phyloP scores from a whole-genome alignment of 2,113 vertebrate genomes.

The Shinisaurus crocodilurus region DNA sequence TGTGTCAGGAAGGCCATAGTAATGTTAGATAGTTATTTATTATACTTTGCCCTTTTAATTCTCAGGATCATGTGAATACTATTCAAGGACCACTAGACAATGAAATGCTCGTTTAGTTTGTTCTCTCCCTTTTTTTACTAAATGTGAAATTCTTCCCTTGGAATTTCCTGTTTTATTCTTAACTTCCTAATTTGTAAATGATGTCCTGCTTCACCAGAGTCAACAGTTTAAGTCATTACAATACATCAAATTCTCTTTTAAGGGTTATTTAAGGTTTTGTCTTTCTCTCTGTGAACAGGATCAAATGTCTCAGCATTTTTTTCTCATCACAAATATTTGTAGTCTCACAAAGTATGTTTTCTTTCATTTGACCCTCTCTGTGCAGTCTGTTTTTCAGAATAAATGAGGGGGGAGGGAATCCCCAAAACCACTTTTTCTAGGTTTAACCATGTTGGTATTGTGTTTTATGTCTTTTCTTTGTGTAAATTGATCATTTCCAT shows the following conservation, averaged over 20 bases:
- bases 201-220: constrained; percentile 52
- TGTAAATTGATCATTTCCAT: neutral
- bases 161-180: constrained; percentile 76
- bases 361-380: constrained; percentile 24
- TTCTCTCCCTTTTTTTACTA: constrained; percentile 67
- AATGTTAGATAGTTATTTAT: neutral
- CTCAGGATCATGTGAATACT: neutral
- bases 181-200: constrained; percentile 74
- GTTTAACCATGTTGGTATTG: neutral
- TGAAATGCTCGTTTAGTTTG: constrained; percentile 45
- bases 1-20: neutral
- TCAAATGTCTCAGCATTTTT: constrained; percentile 45
- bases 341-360: constrained; percentile 23
- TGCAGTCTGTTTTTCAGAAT: neutral
- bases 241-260: constrained; percentile 56
- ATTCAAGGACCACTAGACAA: neutral
- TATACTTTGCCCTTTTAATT: neutral
- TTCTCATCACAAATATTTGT: constrained; percentile 15
- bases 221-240: constrained; percentile 63
- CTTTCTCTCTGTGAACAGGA: constrained; percentile 51
- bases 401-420: neutral
- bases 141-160: constrained; percentile 71
- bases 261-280: constrained; percentile 48
- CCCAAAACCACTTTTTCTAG: neutral
- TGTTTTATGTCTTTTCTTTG: neutral